phyloP scores from a whole-genome alignment of 1,140 invertebrate genomes.

The Reticulitermes speratus region DNA sequence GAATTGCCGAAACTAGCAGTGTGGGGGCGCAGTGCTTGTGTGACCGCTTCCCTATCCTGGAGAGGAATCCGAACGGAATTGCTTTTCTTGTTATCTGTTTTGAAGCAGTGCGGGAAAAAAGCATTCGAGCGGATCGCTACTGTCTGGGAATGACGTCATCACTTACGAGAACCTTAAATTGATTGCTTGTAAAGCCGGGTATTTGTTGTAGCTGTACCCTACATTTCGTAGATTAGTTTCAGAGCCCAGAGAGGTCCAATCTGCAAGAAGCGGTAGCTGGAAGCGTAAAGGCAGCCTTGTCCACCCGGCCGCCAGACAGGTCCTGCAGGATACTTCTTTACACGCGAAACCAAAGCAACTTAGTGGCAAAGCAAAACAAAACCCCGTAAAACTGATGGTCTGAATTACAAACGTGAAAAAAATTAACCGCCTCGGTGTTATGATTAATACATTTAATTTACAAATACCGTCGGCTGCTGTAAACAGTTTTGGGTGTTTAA shows the following conservation, averaged over 20 bases:
- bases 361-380: too few relatives aligned
- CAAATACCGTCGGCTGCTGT: too few relatives aligned
- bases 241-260: not conserved
- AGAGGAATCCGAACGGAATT: not conserved
- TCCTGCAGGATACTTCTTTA: too few relatives aligned
- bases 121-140: not conserved
- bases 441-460: too few relatives aligned
- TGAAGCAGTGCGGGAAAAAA: not conserved
- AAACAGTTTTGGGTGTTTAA: too few relatives aligned
- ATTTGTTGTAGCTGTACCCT: not conserved
- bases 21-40: not conserved
- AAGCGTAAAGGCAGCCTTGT: too few relatives aligned
- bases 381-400: too few relatives aligned
- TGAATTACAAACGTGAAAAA: too few relatives aligned
- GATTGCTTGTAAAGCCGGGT: slow-evolving; percentile 11
- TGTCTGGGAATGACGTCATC: not conserved
- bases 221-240: not conserved
- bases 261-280: not conserved
- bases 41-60: not conserved
- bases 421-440: too few relatives aligned
- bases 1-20: not conserved
- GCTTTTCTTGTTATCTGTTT: slow-evolving; percentile 17
- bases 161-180: not conserved
- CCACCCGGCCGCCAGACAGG: too few relatives aligned
- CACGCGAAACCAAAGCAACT: too few relatives aligned